phyloP scores from a whole-genome alignment of 2,888 invertebrate species.

The Drosophila neoperkinsi region DNA sequence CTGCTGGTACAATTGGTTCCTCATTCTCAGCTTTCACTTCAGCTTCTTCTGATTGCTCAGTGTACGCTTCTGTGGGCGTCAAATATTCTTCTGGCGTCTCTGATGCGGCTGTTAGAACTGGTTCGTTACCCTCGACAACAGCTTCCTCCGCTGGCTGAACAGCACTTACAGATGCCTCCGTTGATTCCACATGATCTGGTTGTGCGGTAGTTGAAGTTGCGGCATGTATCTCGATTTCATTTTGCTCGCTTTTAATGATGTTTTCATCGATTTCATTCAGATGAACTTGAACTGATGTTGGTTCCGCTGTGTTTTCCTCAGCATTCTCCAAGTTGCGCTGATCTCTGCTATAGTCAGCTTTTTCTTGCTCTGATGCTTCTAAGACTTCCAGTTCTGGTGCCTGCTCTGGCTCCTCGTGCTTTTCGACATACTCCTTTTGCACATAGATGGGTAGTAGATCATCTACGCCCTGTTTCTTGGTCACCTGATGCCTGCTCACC shows the following conservation, averaged over 20 bases:
- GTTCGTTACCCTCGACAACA: conserved; percentile 17
- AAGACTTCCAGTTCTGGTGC: conserved; percentile 11
- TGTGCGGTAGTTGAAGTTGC: conserved; percentile 10
- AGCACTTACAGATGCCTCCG: conserved; percentile 26
- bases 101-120: conserved; percentile 11
- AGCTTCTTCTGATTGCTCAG: not conserved
- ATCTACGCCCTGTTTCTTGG: conserved; percentile 71
- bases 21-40: conserved; percentile 14
- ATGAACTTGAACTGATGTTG: conserved; percentile 3
- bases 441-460: conserved; percentile 48
- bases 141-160: conserved; percentile 13
- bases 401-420: conserved; percentile 8
- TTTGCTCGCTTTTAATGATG: conserved; percentile 32
- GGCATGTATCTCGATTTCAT: conserved; percentile 11
- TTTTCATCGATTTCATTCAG: conserved; percentile 50
- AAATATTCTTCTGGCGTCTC: conserved; percentile 10
- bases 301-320: conserved; percentile 7
- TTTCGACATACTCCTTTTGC: conserved; percentile 10
- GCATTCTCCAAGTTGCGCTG: conserved; percentile 1
- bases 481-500: conserved; percentile 66
- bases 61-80: conserved; percentile 29
- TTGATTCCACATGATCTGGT: conserved; percentile 21
- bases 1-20: conserved; percentile 4
- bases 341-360: conserved; percentile 4
- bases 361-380: not conserved